phyloP scores from a whole-genome alignment of 2,888 invertebrate species.

The Agonopterix subpropinquella region DNA sequence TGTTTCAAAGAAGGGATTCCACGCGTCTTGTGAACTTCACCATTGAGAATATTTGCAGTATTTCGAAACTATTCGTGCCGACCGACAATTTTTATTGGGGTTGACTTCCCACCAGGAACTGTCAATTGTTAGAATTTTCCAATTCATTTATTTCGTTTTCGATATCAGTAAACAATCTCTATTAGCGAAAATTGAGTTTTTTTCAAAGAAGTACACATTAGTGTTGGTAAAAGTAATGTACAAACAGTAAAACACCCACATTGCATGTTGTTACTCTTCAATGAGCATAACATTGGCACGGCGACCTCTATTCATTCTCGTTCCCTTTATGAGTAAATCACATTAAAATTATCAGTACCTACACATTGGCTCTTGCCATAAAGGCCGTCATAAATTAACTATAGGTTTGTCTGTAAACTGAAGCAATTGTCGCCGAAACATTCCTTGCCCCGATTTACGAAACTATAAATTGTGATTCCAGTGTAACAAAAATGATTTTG shows the following conservation, averaged over 20 bases:
- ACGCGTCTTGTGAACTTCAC: conserved; percentile 37
- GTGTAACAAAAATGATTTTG: conserved; percentile 72
- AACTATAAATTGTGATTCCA: conserved; percentile 46
- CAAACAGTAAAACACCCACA: conserved; percentile 50
- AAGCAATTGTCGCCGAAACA: conserved; percentile 58
- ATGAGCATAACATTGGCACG: conserved; percentile 71
- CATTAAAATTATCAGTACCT: conserved; percentile 29
- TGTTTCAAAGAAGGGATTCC: conserved; percentile 32
- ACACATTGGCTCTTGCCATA: conserved; percentile 11
- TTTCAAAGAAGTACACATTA: conserved; percentile 31
- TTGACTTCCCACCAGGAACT: conserved; percentile 68
- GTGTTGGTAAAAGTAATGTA: conserved; percentile 36
- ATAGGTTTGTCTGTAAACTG: conserved; percentile 17
- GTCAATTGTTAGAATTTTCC: conserved; percentile 65
- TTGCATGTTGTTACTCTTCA: conserved; percentile 70
- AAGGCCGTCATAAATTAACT: conserved; percentile 9
- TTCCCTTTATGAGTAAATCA: conserved; percentile 41
- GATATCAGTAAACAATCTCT: conserved; percentile 21
- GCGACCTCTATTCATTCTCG: conserved; percentile 61
- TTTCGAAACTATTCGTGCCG: conserved; percentile 57
- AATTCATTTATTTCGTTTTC: conserved; percentile 41
- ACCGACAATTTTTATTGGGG: conserved; percentile 58
- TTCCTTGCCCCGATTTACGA: conserved; percentile 16
- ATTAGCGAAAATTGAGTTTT: conserved; percentile 19
- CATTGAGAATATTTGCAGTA: conserved; percentile 33